phyloP scores from a whole-genome alignment of 2,888 invertebrate genomes.

The Leptinotarsa tumamoca region DNA sequence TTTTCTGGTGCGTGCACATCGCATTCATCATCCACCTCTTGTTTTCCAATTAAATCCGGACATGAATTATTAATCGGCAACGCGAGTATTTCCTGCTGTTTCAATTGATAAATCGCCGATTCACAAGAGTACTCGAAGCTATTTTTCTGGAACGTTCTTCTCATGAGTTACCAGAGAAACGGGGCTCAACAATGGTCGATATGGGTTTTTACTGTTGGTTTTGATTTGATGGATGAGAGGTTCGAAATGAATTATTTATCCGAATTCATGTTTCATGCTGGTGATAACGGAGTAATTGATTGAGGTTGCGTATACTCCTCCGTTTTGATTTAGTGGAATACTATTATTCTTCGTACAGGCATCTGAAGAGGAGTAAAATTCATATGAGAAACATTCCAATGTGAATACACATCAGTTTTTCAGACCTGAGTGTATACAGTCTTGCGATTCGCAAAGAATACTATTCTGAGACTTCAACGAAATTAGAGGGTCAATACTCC shows the following conservation, averaged over 20 bases:
- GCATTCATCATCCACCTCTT: constrained; percentile 39
- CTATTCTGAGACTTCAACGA: too few relatives aligned
- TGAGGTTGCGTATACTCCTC: background rate
- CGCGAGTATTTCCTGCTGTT: constrained; percentile 37
- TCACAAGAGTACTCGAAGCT: constrained; percentile 6
- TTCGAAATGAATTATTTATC: background rate
- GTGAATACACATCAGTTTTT: too few relatives aligned
- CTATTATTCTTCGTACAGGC: too few relatives aligned
- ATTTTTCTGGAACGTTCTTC: background rate
- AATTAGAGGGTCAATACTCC: too few relatives aligned
- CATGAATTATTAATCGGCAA: constrained; percentile 39
- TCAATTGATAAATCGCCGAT: constrained; percentile 23
- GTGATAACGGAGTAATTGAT: background rate
- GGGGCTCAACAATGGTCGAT: background rate
- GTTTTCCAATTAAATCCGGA: constrained; percentile 39
- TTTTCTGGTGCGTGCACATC: constrained; percentile 36
- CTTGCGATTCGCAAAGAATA: too few relatives aligned
- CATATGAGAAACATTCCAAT: too few relatives aligned
- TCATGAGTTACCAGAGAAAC: background rate
- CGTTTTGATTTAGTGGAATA: background rate
- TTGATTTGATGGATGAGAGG: constrained; percentile 7
- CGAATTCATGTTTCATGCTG: background rate
- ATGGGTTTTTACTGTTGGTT: background rate
- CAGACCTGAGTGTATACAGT: too few relatives aligned
- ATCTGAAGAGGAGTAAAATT: too few relatives aligned